Evolutionary conservation across 2,888 invertebrate species (phyloP), one percentile per base, ranked within the genome.

Genomic region (Pterobdella sp.): DNA sequence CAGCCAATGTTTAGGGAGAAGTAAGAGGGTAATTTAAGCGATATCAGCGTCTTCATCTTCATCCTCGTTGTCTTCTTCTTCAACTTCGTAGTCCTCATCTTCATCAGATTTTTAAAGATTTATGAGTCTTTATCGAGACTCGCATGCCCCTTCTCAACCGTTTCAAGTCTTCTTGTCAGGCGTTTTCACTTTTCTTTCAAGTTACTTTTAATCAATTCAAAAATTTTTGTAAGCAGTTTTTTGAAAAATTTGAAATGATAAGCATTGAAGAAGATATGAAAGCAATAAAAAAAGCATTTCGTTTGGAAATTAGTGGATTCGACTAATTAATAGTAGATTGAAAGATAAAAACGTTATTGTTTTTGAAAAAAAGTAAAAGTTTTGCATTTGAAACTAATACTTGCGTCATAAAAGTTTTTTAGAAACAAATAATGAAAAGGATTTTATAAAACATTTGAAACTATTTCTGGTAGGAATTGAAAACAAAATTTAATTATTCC

Each of bases 311-410:
- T 56, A 26, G n/a, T 56, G 60, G n/a, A 4, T 56, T 22, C 4
- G 60, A 42, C 7, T n/a, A 56, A 56, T 56, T 56, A 56, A 56
- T 56, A 22, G 7, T 56, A 56, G 60, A 56, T 56, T 56, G 60
- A 56, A 56, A 18, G 60, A 56, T 56, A 56, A 56, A 56, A 3
- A 4, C 4, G n/a, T 56, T 56, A 56, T 56, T 56, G 60, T 56
- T 56, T 22, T 56, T 56, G 18, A 56, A 56, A 4, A 26, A 22
- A 22, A 22, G n/a, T 4, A 22, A 56, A 56, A n/a, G 22, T 42
- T 42, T 14, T 22, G 7, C 22, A 42, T 7, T 14, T 22, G 22
- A 42, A 42, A 14, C 7, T 42, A 42, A 42, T 14, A 42, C 49
- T 42, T 42, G 7, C 22, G 7, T 42, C 7, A 42, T 42, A 42